Evolutionary conservation across 2,113 vertebrate species (phyloP).

Genomic region (Lampris incognitus): DNA sequence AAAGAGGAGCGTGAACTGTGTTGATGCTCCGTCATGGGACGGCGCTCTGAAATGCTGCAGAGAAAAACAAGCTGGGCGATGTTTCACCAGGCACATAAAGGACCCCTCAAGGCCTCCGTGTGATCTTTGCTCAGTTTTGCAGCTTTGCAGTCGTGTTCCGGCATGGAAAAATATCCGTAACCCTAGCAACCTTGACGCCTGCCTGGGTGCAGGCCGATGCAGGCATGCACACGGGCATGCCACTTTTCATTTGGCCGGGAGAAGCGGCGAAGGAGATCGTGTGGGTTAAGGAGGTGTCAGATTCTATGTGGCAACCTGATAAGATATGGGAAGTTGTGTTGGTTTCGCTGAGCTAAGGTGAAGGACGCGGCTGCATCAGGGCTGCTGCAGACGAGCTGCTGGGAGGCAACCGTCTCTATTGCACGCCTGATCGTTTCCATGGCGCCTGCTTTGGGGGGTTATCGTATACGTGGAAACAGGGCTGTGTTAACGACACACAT

Average conservation of each 20-base stretch:
- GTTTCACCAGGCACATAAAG: slow-evolving; percentile 18
- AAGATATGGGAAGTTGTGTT: slow-evolving; percentile 72
- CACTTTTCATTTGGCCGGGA: slow-evolving; percentile 49
- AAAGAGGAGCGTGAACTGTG: slow-evolving; percentile 15
- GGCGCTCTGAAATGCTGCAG: too few species aligned
- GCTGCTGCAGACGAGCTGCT: background rate
- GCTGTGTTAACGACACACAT: slow-evolving; percentile 34
- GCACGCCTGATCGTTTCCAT: slow-evolving; percentile 38
- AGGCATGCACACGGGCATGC: slow-evolving; percentile 17
- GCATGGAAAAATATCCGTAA: background rate
- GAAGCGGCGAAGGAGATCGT: slow-evolving; percentile 52
- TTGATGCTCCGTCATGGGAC: background rate
- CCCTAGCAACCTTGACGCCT: slow-evolving; percentile 40
- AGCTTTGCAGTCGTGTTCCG: slow-evolving; percentile 28
- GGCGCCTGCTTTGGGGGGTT: slow-evolving; percentile 46
- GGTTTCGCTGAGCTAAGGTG: slow-evolving; percentile 69
- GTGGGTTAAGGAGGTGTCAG: slow-evolving; percentile 65
- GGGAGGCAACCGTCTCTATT: slow-evolving; percentile 53
- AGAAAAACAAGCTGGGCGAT: background rate
- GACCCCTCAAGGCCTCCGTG: background rate
- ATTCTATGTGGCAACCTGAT: slow-evolving; percentile 75
- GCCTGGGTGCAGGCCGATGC: slow-evolving; percentile 37
- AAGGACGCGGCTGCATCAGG: slow-evolving; percentile 59
- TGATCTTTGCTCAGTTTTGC: slow-evolving; percentile 32
- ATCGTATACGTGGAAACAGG: slow-evolving; percentile 53